Base-by-base conservation (phyloP, 2,797 vertebrate species). In the Masticophis lateralis region DNA sequence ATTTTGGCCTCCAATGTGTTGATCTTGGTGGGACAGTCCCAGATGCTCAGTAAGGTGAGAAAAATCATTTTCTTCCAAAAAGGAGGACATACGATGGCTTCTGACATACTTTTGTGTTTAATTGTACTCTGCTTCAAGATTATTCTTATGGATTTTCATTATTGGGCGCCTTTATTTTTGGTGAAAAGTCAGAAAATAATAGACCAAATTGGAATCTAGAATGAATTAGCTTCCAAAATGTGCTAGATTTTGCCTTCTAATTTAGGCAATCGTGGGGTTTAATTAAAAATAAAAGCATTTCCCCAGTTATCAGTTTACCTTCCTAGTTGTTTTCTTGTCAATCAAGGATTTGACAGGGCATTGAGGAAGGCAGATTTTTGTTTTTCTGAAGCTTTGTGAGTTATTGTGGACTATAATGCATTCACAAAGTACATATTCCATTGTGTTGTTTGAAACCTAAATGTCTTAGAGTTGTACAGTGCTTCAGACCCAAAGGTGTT, bases 21-120 rank as follows among this genome's bases (percentile, higher is more conserved):
- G 96, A 99, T 99, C 97, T 98, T 99, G 69, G 99, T 99, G 96
- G 99, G 99, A 97, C 99, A 99, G 97, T 99, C 99, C 91, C 99
- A 99, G 98, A 99, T 99, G 91, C 98, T 99, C 88, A 99, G 99
- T 98, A 99, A 99, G 99, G 99, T 99, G 96, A 98, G 98, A 86
- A 92, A 91, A 74, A 91, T 7, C 87, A 11, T 87, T 0, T 53
- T 16, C 14, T 86, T 9, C 8, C n/a, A 27, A 22, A 28, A 9
- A 47, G 20, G 32, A 83, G 4, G 22, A 47, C 37, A 25, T 11
- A 43, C 0, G 53, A 9, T 32, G 14, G 12, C 47, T 20, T 63
- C 57, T 57, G 7, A 10, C 47, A 6, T 32, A 18, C 18, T 28
- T 32, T n/a, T n/a, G 5, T 2, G 1, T 13, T 88, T 57, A 55